Conservation (phyloP, 35 echinoderm and acorn worm genomes). For the Ophiothrix spiculata region DNA sequence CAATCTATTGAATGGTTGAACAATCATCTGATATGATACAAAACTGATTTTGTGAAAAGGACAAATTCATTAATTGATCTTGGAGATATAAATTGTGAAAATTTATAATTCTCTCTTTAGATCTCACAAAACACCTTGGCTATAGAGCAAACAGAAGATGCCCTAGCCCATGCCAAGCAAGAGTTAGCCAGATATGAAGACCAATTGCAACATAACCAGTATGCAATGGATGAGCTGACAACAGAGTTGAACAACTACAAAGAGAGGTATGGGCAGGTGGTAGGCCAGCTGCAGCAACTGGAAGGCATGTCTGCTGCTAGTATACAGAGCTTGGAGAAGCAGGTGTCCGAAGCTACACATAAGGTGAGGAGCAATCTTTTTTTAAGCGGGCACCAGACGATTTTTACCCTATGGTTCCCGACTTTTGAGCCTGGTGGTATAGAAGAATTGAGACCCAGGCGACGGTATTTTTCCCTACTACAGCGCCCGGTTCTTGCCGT, state of each 20-base stretch:
- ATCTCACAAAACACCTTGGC: constrained; percentile 50
- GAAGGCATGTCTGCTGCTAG: constrained; percentile 55
- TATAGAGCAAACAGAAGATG: constrained; percentile 65
- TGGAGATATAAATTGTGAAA: no score
- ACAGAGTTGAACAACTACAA: constrained; percentile 75
- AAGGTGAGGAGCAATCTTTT: constrained; percentile 54
- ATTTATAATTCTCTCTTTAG: constrained; percentile 39
- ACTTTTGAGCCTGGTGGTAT: no score
- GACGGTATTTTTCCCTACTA: no score
- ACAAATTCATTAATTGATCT: no score
- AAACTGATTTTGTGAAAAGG: no score
- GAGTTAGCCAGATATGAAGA: constrained; percentile 61
- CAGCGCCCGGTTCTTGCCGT: no score
- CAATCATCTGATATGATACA: no score
- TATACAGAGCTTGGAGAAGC: constrained; percentile 67
- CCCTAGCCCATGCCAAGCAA: constrained; percentile 38
- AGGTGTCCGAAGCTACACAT: constrained; percentile 44
- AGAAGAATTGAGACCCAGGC: no score
- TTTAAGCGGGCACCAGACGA: no score
- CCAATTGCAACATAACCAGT: constrained; percentile 48
- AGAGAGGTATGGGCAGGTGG: constrained; percentile 51
- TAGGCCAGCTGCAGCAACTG: constrained; percentile 57
- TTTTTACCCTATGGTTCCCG: no score
- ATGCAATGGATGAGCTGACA: constrained; percentile 58
- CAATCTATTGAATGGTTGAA: no score